A percentile compares a stretch with the other conserved stretches of the same genome.
Evolutionary conservation across 2,888 invertebrate species (phyloP).

Genomic region (Callinectes sapidus): DNA sequence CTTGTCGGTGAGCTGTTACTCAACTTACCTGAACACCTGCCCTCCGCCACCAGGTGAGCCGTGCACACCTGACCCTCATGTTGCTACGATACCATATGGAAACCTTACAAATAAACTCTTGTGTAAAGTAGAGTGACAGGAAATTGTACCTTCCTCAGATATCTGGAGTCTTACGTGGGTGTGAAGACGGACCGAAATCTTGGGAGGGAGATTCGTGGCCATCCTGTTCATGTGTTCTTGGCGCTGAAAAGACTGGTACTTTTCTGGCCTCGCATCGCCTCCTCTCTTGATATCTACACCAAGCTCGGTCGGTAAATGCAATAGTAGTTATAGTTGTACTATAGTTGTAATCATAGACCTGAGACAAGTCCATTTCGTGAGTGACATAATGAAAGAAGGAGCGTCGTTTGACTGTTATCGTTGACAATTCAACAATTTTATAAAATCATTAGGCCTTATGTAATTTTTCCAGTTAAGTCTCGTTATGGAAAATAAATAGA

Average conservation of each 20-base stretch:
- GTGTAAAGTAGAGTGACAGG: neutral
- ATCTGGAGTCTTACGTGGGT: neutral
- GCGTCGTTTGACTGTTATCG: neutral
- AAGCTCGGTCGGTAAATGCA: neutral
- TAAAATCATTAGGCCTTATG: neutral
- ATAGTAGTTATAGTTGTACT: neutral
- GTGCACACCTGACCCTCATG: neutral
- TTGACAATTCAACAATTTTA: neutral
- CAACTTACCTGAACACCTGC: constrained; percentile 31
- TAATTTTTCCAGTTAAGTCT: no score
- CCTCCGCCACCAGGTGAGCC: neutral
- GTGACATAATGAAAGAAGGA: neutral
- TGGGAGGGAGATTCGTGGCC: neutral
- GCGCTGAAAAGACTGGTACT: constrained; percentile 30
- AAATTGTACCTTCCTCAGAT: neutral
- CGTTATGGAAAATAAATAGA: no score
- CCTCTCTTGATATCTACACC: neutral
- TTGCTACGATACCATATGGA: neutral
- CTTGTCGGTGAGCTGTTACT: constrained; percentile 8
- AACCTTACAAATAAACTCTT: neutral
- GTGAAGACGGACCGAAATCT: neutral
- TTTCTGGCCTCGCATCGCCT: constrained; percentile 11
- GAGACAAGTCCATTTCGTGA: neutral
- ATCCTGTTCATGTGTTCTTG: constrained; percentile 17
- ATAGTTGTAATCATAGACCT: neutral